phyloP scores from a whole-genome alignment of 1,140 invertebrate species.

The Drosophila biarmipes region DNA sequence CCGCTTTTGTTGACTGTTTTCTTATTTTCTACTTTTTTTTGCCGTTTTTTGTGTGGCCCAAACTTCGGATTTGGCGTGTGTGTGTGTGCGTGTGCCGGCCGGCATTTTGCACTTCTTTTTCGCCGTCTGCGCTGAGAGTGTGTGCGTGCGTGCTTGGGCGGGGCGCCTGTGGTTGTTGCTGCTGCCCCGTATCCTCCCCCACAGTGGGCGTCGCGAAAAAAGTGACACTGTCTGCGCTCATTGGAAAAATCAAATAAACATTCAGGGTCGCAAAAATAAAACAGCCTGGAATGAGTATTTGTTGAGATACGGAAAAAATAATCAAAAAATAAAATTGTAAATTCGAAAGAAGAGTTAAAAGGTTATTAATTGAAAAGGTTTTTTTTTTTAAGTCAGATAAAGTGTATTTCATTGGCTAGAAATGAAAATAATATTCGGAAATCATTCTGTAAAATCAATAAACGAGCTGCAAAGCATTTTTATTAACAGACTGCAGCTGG shows the following conservation, averaged over 20 bases:
- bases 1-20: slow-evolving; percentile 38
- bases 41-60: slow-evolving; percentile 9
- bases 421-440: no score
- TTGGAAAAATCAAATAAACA: neutral
- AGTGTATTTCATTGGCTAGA: no score
- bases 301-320: no score
- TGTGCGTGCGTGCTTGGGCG: slow-evolving; percentile 51
- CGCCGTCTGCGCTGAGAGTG: slow-evolving; percentile 21
- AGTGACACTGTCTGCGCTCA: neutral
- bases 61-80: slow-evolving; percentile 8
- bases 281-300: no score
- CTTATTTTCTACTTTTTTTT: slow-evolving; percentile 15
- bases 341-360: no score
- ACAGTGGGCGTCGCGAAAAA: slow-evolving; percentile 9
- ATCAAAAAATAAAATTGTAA: no score
- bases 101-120: slow-evolving; percentile 43
- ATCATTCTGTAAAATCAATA: no score
- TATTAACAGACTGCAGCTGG: no score
- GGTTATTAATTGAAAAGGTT: no score
- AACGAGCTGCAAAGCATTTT: no score
- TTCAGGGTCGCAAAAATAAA: no score
- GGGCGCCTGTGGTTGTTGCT: slow-evolving; percentile 52
- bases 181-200: slow-evolving; percentile 67
- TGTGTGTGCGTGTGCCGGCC: slow-evolving; percentile 19
- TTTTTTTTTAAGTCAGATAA: no score